These are phyloP conservation scores for Megathymus violae DNA, from an alignment of 1,140 invertebrate species.

Conservation along the genomic window DNA sequence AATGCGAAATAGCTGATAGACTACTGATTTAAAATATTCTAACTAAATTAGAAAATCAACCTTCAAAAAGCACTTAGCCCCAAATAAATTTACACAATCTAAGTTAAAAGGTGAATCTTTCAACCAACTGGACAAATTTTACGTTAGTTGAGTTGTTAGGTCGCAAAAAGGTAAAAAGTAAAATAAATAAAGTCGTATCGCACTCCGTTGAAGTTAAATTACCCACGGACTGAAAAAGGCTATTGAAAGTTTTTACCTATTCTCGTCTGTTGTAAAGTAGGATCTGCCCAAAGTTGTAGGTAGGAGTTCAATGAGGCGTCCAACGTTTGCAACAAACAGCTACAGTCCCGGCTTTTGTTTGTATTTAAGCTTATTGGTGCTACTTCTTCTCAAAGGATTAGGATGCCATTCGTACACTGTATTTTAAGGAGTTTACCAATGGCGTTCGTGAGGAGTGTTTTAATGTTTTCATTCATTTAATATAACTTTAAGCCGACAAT, in stretches of 20 bases:
- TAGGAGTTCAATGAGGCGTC: slow-evolving; percentile 55
- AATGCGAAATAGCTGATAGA: no score
- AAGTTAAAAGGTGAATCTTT: no score
- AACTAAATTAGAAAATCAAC: no score
- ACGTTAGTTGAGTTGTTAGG: no score
- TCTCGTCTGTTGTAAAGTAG: slow-evolving; percentile 44
- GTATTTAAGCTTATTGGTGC: slow-evolving; percentile 31
- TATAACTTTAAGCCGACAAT: background rate
- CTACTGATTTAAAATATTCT: no score
- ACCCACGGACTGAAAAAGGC: slow-evolving; percentile 49
- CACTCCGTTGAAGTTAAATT: slow-evolving; percentile 51
- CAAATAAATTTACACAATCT: no score
- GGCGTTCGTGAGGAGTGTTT: slow-evolving; percentile 17
- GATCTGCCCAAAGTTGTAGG: slow-evolving; percentile 44
- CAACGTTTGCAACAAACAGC: slow-evolving; percentile 41
- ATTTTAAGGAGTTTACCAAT: slow-evolving; percentile 15
- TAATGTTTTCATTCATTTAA: slow-evolving; percentile 17
- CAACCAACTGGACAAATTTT: no score
- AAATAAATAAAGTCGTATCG: slow-evolving; percentile 5
- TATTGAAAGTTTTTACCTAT: slow-evolving; percentile 52
- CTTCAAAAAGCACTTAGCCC: no score
- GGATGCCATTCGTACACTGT: slow-evolving; percentile 12
- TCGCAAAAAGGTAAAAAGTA: no score
- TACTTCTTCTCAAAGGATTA: slow-evolving; percentile 17
- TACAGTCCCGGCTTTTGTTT: slow-evolving; percentile 22